A percentile compares a stretch with the other conserved stretches of the same genome.
Evolutionary conservation across 2,888 invertebrate genomes (phyloP).

Genomic region (Parthenolecanium corni): DNA sequence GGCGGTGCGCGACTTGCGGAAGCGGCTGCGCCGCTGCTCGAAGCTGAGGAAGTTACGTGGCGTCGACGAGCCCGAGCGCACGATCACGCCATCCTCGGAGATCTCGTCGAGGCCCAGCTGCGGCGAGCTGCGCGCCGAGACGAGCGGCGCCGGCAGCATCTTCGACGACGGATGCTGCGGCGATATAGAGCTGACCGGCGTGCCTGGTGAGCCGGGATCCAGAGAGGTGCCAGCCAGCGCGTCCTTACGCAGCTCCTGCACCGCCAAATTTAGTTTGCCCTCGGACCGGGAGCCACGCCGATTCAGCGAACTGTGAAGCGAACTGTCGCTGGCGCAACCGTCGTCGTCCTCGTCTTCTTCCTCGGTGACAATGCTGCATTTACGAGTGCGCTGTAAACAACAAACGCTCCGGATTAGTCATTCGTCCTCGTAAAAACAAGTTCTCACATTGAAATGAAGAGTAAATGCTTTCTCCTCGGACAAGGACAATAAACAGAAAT

Average conservation of each 20-base stretch:
- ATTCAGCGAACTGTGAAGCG: conserved; percentile 44
- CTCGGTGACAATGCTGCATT: conserved; percentile 84
- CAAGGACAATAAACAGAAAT: too few species aligned
- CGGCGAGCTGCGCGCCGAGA: conserved; percentile 40
- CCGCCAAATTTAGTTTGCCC: conserved; percentile 57
- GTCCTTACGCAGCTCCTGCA: conserved; percentile 43
- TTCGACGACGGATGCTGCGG: conserved; percentile 39
- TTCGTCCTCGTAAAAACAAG: too few species aligned
- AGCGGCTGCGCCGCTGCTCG: conserved; percentile 53
- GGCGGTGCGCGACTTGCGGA: conserved; percentile 63
- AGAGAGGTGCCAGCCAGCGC: conserved; percentile 32
- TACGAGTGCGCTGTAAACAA: conserved; percentile 57
- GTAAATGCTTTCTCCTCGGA: too few species aligned
- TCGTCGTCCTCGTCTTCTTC: conserved; percentile 82
- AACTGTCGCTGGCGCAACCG: conserved; percentile 41
- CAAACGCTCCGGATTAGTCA: not conserved
- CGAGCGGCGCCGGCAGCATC: conserved; percentile 37
- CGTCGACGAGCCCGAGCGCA: conserved; percentile 18
- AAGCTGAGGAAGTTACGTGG: conserved; percentile 35
- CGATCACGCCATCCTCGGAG: conserved; percentile 47
- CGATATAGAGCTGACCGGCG: conserved; percentile 44
- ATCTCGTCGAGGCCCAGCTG: conserved; percentile 45
- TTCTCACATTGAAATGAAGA: too few species aligned
- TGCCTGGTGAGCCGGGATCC: conserved; percentile 33
- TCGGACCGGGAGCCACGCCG: conserved; percentile 67